These are phyloP conservation scores for Parnassius glacialis DNA, from an alignment of 2,888 invertebrate genomes.

Conservation along the genomic window DNA sequence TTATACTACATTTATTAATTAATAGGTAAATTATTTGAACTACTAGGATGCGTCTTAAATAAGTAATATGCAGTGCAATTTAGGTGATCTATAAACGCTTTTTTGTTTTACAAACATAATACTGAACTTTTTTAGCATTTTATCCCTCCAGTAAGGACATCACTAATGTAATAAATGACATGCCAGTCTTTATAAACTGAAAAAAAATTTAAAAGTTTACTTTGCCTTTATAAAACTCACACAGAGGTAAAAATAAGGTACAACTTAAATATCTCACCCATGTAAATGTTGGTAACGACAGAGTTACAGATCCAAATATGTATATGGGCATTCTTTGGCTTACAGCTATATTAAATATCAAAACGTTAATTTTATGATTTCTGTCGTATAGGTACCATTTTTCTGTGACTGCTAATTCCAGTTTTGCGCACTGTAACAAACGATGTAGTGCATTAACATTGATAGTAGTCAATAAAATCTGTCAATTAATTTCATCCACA, in stretches of 20 bases:
- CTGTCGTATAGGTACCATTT: conserved; percentile 66
- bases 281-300: conserved; percentile 68
- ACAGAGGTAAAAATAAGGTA: conserved; percentile 55
- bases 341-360: conserved; percentile 62
- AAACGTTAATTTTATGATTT: conserved; percentile 50
- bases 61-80: too few relatives aligned
- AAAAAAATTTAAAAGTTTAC: conserved; percentile 31
- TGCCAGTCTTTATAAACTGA: conserved; percentile 70
- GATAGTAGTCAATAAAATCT: too few relatives aligned
- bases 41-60: too few relatives aligned
- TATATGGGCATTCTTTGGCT: conserved; percentile 66
- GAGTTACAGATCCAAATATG: conserved; percentile 63
- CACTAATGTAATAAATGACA: conserved; percentile 70
- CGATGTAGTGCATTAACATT: too few relatives aligned
- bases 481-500: too few relatives aligned
- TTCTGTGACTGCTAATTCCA: conserved; percentile 56
- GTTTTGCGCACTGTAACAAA: conserved; percentile 40
- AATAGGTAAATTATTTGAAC: too few relatives aligned
- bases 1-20: too few relatives aligned
- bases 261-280: conserved; percentile 52
- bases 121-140: neutral
- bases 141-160: conserved; percentile 63
- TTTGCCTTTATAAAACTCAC: too few relatives aligned
- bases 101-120: neutral
- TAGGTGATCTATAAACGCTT: too few relatives aligned